phyloP scores from a whole-genome alignment of 2,888 invertebrate species.

The Cylindroiulus punctatus region DNA sequence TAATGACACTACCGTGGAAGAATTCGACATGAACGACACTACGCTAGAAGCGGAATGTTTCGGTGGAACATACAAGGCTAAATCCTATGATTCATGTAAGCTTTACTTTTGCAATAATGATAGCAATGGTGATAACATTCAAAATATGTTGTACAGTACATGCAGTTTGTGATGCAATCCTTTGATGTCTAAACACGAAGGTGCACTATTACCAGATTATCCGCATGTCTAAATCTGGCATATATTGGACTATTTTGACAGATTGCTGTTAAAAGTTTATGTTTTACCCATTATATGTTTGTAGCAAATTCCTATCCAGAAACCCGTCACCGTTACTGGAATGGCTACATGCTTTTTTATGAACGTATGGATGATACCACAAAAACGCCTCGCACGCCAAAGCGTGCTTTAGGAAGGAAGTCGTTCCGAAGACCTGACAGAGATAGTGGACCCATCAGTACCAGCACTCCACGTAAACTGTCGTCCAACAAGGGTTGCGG shows the following conservation, averaged over 20 bases:
- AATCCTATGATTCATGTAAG: conserved; percentile 65
- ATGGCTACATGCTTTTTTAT: conserved; percentile 70
- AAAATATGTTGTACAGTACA: too few relatives aligned
- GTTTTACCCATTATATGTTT: too few relatives aligned
- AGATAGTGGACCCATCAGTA: conserved; percentile 50
- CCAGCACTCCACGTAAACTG: conserved; percentile 54
- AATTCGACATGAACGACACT: conserved; percentile 68
- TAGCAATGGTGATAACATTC: too few relatives aligned
- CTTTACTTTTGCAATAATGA: background rate
- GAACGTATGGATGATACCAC: conserved; percentile 65
- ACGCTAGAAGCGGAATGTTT: conserved; percentile 68
- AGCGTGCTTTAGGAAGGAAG: conserved; percentile 58
- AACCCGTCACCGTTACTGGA: conserved; percentile 69
- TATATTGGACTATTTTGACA: too few relatives aligned
- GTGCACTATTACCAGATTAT: too few relatives aligned
- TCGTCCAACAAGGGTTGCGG: conserved; percentile 14
- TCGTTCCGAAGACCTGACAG: conserved; percentile 56
- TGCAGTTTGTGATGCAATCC: too few relatives aligned
- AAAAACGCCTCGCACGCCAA: conserved; percentile 62
- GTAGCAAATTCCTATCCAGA: conserved; percentile 66
- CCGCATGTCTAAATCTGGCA: too few relatives aligned
- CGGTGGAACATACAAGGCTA: conserved; percentile 69
- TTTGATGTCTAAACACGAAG: too few relatives aligned
- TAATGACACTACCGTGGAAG: conserved; percentile 69
- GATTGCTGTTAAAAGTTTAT: too few relatives aligned